A percentile compares a stretch with the other conserved stretches of the same genome.
phyloP scores from a whole-genome alignment of 2,113 vertebrate genomes.

The Aptenodytes forsteri region DNA sequence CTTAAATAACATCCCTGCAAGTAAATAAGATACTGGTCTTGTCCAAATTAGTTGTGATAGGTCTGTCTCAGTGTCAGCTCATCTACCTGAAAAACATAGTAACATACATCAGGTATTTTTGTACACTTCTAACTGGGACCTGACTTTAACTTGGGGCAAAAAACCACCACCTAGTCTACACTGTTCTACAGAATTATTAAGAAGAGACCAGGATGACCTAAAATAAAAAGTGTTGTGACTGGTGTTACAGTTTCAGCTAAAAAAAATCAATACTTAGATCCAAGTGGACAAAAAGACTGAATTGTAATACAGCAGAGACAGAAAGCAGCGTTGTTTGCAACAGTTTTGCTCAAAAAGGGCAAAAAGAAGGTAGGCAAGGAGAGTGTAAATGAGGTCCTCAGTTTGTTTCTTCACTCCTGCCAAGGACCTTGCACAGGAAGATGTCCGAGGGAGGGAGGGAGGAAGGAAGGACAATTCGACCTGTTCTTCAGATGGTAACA shows the following conservation, averaged over 20 bases:
- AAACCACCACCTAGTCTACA: not conserved
- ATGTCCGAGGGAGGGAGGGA: not conserved
- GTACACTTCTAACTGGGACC: not conserved
- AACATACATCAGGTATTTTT: not conserved
- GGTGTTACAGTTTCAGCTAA: not conserved
- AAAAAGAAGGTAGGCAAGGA: not conserved
- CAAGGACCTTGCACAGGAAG: not conserved
- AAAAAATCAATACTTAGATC: not conserved
- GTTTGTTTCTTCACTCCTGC: not conserved
- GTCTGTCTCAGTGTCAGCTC: not conserved
- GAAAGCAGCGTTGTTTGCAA: not conserved
- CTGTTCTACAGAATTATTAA: not conserved
- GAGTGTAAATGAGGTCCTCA: not conserved
- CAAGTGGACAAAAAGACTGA: not conserved
- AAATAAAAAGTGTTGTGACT: not conserved
- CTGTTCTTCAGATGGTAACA: not conserved
- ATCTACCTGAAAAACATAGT: not conserved
- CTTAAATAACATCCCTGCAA: not conserved
- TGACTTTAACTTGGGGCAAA: not conserved
- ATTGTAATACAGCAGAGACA: not conserved
- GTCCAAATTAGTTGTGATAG: not conserved
- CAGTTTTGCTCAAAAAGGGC: not conserved
- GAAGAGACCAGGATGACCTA: not conserved
- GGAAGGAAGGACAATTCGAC: not conserved
- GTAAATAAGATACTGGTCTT: not conserved